Conservation (phyloP, 2,113 vertebrate species). For the Zosterops borbonicus region DNA sequence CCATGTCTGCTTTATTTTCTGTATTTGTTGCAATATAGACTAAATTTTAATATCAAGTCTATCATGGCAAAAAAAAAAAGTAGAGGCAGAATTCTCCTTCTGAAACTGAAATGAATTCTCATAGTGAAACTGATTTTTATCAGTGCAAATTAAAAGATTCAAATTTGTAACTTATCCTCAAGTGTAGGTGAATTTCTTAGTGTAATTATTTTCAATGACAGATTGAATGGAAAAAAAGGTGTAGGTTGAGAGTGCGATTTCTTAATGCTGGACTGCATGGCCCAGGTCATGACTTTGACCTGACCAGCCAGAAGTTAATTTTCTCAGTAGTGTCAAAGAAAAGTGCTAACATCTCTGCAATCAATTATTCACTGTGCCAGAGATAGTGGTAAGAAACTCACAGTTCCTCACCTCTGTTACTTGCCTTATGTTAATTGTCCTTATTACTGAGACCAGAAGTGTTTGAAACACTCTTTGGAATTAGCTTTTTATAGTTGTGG, state of each 20-base stretch:
- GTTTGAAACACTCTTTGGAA: background rate
- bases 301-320: background rate
- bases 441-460: background rate
- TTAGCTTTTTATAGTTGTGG: slow-evolving; percentile 5
- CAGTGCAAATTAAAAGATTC: background rate
- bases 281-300: background rate
- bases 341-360: background rate
- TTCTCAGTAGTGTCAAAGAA: background rate
- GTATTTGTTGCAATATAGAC: background rate
- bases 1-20: background rate
- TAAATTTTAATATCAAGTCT: background rate
- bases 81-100: background rate
- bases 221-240: background rate
- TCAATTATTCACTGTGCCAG: background rate
- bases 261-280: background rate
- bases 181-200: background rate
- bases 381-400: background rate
- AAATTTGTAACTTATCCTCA: background rate
- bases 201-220: background rate
- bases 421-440: background rate
- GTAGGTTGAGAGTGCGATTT: background rate
- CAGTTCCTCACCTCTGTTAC: background rate
- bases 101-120: background rate
- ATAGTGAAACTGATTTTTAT: background rate
- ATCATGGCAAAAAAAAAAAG: background rate